Percentiles rank a stretch among this genome's conserved stretches.
phyloP scores from a whole-genome alignment of 2,113 vertebrate genomes.

The Acanthochromis polyacanthus region DNA sequence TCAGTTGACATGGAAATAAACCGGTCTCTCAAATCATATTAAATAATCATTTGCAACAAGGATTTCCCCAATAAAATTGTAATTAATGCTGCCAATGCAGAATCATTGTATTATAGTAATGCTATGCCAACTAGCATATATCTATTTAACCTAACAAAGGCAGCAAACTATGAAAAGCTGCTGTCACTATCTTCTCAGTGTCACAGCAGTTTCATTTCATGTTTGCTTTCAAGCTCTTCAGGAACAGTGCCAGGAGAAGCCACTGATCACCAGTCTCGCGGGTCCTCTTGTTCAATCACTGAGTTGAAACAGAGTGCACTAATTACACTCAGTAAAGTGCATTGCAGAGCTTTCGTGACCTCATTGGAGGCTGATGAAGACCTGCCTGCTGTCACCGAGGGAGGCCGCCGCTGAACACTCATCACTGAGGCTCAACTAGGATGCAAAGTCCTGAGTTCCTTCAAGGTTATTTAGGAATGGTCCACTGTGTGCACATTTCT shows the following conservation, averaged over 20 bases:
- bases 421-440: slow-evolving; percentile 11
- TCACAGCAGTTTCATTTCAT: slow-evolving; percentile 55
- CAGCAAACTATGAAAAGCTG: slow-evolving; percentile 17
- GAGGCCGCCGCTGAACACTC: slow-evolving; percentile 29
- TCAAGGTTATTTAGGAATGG: not conserved
- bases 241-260: slow-evolving; percentile 49
- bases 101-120: not conserved
- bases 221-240: slow-evolving; percentile 43
- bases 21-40: no score
- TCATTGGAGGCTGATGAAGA: slow-evolving; percentile 59
- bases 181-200: slow-evolving; percentile 1
- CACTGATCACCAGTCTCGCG: slow-evolving; percentile 56
- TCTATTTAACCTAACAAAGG: slow-evolving; percentile 14
- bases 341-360: slow-evolving; percentile 61
- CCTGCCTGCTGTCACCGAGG: slow-evolving; percentile 56
- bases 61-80: not conserved
- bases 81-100: not conserved
- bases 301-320: slow-evolving; percentile 64
- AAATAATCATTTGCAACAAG: not conserved
- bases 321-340: slow-evolving; percentile 69
- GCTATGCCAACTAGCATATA: not conserved
- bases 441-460: not conserved
- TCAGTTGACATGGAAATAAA: not conserved
- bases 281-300: slow-evolving; percentile 71
- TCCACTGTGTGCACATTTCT: not conserved